These are phyloP conservation scores for Solenopsis invicta DNA, from an alignment of 1,140 invertebrate species.

Conservation along the genomic window DNA sequence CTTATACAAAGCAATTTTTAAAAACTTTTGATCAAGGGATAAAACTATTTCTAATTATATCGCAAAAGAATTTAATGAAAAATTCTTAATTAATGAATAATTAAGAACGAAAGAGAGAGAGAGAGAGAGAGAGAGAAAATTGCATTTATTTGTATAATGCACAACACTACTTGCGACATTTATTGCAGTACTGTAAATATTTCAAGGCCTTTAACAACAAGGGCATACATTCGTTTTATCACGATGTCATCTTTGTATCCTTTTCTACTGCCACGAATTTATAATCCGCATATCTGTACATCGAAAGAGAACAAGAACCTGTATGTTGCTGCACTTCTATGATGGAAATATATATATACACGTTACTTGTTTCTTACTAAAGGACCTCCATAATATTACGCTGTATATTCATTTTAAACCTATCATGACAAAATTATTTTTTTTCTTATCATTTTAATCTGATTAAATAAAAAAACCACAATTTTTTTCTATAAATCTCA, in stretches of 20 bases:
- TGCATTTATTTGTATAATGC: constrained; percentile 23
- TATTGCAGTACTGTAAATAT: constrained; percentile 45
- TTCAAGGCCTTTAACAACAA: constrained; percentile 61
- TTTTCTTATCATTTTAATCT: not conserved
- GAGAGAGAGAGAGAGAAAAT: not conserved
- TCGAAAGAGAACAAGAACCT: constrained; percentile 71
- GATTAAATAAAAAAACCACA: not conserved
- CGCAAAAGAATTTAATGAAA: not conserved
- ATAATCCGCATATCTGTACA: constrained; percentile 73
- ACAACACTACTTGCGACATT: constrained; percentile 44
- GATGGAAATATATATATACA: constrained; percentile 72
- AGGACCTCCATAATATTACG: not conserved
- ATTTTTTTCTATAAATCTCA: not conserved
- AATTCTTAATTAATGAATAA: constrained; percentile 11
- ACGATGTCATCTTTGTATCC: constrained; percentile 64
- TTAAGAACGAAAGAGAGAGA: not conserved
- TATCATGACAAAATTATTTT: not conserved
- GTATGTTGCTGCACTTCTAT: constrained; percentile 73
- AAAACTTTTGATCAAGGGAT: constrained; percentile 7
- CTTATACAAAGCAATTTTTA: not conserved
- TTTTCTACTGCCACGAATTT: constrained; percentile 61
- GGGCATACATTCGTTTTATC: constrained; percentile 47
- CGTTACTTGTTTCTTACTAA: constrained; percentile 68
- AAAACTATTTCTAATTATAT: constrained; percentile 5
- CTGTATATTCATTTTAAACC: constrained; percentile 27